Conservation (phyloP, 1,140 invertebrate species). For the Reticulitermes speratus region DNA sequence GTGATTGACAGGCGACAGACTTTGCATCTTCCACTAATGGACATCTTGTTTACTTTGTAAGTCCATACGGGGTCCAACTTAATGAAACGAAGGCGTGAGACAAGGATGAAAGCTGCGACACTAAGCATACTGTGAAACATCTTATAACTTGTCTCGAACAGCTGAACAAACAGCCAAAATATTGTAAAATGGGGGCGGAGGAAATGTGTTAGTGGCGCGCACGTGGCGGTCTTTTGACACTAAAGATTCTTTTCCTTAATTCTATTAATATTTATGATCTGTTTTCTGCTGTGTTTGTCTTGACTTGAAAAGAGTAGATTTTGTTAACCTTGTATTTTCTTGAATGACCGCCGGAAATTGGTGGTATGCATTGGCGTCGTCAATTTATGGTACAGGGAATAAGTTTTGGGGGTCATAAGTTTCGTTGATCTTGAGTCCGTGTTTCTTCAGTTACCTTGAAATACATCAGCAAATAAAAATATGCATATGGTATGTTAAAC, state of each 20-base stretch:
- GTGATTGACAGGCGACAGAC: slow-evolving; percentile 8
- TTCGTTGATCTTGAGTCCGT: not conserved
- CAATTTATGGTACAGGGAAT: not conserved
- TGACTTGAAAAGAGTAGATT: not conserved
- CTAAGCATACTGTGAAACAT: not conserved
- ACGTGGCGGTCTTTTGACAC: not conserved
- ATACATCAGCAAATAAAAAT: not conserved
- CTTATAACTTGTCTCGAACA: not conserved
- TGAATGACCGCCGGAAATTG: not conserved
- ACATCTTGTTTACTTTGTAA: slow-evolving; percentile 25
- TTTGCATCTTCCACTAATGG: slow-evolving; percentile 24
- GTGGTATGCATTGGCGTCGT: not conserved
- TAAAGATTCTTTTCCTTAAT: not conserved
- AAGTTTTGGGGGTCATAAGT: not conserved
- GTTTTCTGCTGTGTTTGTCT: not conserved
- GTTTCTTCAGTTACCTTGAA: not conserved
- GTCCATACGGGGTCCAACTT: not conserved
- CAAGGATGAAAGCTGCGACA: not conserved
- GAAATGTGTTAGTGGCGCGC: slow-evolving; percentile 7
- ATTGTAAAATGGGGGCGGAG: not conserved
- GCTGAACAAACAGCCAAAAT: not conserved
- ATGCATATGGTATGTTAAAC: not conserved
- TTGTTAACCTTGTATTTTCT: not conserved
- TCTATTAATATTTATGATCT: not conserved
- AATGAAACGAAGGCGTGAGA: not conserved